Conservation (phyloP, 2,797 vertebrate genomes). For the Choloepus didactylus region DNA sequence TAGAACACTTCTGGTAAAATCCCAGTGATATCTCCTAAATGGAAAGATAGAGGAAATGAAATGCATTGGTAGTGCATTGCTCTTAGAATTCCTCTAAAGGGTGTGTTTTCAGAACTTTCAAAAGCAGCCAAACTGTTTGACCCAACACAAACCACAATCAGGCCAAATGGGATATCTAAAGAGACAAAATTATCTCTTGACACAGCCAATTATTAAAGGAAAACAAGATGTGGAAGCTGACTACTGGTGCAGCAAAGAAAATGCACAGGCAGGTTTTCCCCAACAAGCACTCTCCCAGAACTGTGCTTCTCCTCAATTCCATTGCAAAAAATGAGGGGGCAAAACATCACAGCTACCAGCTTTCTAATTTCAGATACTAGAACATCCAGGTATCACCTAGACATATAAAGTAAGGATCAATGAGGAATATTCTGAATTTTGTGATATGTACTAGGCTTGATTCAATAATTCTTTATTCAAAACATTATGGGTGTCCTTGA, state of each 20-base stretch:
- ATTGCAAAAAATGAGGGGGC: not conserved
- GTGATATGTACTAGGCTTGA: not conserved
- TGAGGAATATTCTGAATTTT: not conserved
- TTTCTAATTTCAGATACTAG: not conserved
- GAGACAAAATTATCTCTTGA: not conserved
- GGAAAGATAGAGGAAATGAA: not conserved
- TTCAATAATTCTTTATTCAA: not conserved
- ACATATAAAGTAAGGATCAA: not conserved
- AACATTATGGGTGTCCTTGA: not conserved
- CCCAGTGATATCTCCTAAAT: not conserved
- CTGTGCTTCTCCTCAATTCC: too few species aligned
- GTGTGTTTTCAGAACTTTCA: not conserved
- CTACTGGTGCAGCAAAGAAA: not conserved
- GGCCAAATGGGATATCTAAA: not conserved
- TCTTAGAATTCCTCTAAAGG: not conserved
- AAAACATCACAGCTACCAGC: not conserved
- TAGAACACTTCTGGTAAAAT: not conserved
- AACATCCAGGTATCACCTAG: not conserved
- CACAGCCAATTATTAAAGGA: not conserved
- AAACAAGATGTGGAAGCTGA: not conserved
- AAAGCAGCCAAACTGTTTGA: not conserved
- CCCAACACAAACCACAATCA: not conserved
- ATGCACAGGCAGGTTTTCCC: not conserved
- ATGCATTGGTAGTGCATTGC: not conserved
- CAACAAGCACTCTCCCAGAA: not conserved